A percentile compares a stretch with the other conserved stretches of the same genome.
These are phyloP conservation scores for Syngnathus scovelli DNA, from an alignment of 2,113 vertebrate genomes.

Conservation along the genomic window DNA sequence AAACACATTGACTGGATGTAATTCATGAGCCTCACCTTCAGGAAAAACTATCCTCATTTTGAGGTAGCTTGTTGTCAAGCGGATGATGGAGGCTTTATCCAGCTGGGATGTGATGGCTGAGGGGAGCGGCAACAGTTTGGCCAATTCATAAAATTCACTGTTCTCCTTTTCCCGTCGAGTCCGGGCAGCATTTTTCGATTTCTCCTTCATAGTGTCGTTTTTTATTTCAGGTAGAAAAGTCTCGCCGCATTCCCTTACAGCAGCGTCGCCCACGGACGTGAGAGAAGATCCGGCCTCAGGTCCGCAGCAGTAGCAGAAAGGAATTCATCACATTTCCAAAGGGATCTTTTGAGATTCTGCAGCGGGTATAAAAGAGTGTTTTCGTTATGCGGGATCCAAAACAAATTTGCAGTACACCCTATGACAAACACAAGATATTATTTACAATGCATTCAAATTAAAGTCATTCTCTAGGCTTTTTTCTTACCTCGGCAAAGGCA, in stretches of 20 bases:
- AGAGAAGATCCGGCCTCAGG: slow-evolving; percentile 12
- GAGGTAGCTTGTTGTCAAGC: slow-evolving; percentile 96
- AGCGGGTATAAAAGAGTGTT: background rate
- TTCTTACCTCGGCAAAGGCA: slow-evolving; percentile 26
- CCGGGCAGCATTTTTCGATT: slow-evolving; percentile 97
- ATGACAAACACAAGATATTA: too few relatives aligned
- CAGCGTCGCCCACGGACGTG: background rate
- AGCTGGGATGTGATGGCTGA: slow-evolving; percentile 98
- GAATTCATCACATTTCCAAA: background rate
- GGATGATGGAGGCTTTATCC: slow-evolving; percentile 98
- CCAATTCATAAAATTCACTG: slow-evolving; percentile 98
- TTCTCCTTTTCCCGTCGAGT: slow-evolving; percentile 98
- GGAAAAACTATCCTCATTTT: slow-evolving; percentile 97
- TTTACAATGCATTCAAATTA: too few relatives aligned
- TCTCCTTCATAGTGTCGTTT: slow-evolving; percentile 86
- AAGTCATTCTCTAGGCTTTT: background rate
- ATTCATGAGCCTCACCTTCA: slow-evolving; percentile 75
- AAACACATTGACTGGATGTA: background rate
- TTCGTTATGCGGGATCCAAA: background rate
- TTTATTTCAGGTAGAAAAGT: background rate
- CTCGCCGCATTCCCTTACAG: slow-evolving; percentile 7
- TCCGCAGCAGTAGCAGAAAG: slow-evolving; percentile 6
- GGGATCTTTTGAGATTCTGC: too few relatives aligned
- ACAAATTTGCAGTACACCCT: too few relatives aligned
- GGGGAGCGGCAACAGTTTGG: slow-evolving; percentile 92